Base-by-base conservation (phyloP, 1,140 invertebrate species). In the Drosophila santomea region DNA sequence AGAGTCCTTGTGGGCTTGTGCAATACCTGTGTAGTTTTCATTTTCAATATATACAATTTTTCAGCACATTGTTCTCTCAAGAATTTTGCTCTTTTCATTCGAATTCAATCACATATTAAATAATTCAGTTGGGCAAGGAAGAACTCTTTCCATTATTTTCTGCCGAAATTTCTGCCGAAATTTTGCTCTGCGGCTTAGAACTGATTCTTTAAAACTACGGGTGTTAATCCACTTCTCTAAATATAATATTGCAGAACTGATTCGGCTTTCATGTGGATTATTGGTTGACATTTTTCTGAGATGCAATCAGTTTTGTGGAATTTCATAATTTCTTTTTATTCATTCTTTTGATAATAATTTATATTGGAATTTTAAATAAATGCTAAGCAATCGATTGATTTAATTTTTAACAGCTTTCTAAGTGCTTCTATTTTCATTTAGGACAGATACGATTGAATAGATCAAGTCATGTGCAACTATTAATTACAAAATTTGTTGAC, bases 81-180 rank as follows among this genome's bases (percentile, higher is more conserved):
- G 4, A 20, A 11, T 12, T 47, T 15, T 38, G 51, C 35, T 11
- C 39, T 39, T 15, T 55, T 41, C 10, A 15, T 32, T 10, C 23
- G 12, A 14, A 6, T 17, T 47, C 1, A 15, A 48, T 48, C 28
- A 36, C 64, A 36, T 48, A 28, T 71, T 69, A 15, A 36, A 71
- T 69, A 36, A 72, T 58, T 71, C 11, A 71, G 71, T 71, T 69
- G 32, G 25, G 5, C 36, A 11, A 10, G 4, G 2, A 23, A n/a
- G 25, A 52, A 48, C 25, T 48, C 50, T 25, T 45, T 47, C 39
- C 47, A 32, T 14, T 43, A 23, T 35, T 43, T 14, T 58, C 10
- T 0, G 32, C 50, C 20, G 20, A 0, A 0, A 17, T 41, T 56
- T 69, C 32, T 47, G 63, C 12, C 55, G 36, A 12, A 15, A 39